These are phyloP conservation scores for Calidris pugnax DNA, from an alignment of 2,113 vertebrate species.

Conservation along the genomic window DNA sequence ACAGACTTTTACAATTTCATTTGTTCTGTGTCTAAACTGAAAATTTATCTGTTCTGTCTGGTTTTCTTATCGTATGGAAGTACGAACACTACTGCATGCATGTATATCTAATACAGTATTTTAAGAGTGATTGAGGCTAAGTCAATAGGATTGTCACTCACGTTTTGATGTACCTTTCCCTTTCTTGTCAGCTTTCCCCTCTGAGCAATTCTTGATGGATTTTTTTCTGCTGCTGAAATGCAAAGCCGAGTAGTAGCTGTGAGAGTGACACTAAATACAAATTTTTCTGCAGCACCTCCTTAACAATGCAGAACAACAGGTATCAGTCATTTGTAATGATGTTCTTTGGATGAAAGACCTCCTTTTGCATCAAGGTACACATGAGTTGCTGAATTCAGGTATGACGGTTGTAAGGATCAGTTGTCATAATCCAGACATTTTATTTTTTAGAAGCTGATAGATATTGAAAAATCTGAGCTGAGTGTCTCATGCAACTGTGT, in stretches of 20 bases:
- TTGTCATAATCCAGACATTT: not conserved
- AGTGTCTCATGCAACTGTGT: not conserved
- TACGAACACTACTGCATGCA: not conserved
- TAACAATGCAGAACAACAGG: not conserved
- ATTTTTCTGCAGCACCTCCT: not conserved
- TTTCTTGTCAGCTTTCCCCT: not conserved
- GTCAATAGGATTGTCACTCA: conserved; percentile 10
- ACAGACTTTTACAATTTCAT: not conserved
- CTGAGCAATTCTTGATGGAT: not conserved
- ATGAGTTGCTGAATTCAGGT: not conserved
- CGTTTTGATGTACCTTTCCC: not conserved
- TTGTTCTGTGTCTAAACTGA: not conserved
- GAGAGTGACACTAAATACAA: not conserved
- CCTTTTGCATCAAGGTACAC: not conserved
- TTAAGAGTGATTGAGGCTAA: not conserved
- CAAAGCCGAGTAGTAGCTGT: not conserved
- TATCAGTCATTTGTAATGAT: not conserved
- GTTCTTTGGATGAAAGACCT: not conserved
- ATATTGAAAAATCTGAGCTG: not conserved
- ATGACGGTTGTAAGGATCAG: not conserved
- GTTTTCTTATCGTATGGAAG: not conserved
- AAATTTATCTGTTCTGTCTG: not conserved
- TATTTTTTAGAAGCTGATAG: not conserved
- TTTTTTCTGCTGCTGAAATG: not conserved
- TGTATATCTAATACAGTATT: not conserved